A percentile compares a stretch with the other conserved stretches of the same genome.
phyloP scores from a whole-genome alignment of 53 echinoderm and acorn worm genomes.

The Paracentrotus lividus region DNA sequence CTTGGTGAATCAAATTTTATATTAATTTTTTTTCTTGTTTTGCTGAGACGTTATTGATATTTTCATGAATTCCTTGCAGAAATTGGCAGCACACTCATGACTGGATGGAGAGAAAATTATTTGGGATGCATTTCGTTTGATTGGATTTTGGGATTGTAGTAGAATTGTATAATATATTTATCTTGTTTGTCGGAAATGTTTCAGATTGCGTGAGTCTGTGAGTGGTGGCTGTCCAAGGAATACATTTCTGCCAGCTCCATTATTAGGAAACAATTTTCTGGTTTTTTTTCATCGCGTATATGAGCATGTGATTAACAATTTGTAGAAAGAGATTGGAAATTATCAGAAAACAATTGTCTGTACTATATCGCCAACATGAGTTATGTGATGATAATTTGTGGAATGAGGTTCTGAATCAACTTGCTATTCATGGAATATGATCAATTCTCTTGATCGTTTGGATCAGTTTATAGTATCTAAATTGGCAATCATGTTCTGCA shows the following conservation, averaged over 20 bases:
- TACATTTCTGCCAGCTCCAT: not conserved
- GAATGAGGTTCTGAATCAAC: no score
- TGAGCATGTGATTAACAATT: not conserved
- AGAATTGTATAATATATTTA: not conserved
- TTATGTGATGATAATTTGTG: no score
- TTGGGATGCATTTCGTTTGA: not conserved
- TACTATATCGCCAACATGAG: not conserved
- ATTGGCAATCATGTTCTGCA: no score
- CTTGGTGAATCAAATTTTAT: not conserved
- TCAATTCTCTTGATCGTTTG: no score
- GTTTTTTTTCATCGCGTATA: not conserved
- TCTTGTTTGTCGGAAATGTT: not conserved
- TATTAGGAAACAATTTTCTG: not conserved
- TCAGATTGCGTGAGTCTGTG: not conserved
- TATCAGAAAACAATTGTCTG: not conserved
- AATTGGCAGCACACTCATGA: not conserved
- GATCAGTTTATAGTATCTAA: no score
- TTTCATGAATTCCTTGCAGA: constrained; percentile 18
- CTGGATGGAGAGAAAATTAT: not conserved
- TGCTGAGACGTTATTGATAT: constrained; percentile 29
- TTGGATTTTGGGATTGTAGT: constrained; percentile 17
- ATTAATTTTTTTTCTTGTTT: not conserved
- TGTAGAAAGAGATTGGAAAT: no score
- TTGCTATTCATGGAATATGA: no score
- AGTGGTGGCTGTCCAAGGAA: not conserved